Evolutionary conservation across 2,797 vertebrate species (phyloP), one percentile per base, ranked within the genome.

Genomic region (Pitangus sulphuratus): DNA sequence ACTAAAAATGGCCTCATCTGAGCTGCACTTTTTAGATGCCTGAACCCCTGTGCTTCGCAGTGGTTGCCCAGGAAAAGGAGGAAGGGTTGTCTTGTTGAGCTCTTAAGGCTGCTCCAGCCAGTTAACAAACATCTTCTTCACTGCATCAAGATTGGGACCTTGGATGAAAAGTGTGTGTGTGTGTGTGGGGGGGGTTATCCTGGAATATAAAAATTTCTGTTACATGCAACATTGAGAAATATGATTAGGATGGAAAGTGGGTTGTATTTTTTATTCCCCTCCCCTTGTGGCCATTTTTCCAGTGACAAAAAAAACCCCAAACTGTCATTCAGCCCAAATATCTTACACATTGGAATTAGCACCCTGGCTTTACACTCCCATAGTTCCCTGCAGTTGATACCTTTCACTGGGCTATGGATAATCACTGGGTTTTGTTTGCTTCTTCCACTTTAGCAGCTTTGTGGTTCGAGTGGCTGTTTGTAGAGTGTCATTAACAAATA

Each of bases 351-450:
- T 83, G 74, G 50, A 81, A 60, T 78, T 74, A 72, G 39, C 53
- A 81, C 65, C 8, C 14, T 56, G 56, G 33, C 51, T 90, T 93
- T 84, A 53, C 77, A 72, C 89, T 95, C 85, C 80, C 72, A 70
- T 53, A 64, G 13, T 69, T 92, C 86, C n/a, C 37, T 70, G 82
- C 58, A 39, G 53, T 13, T 87, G 82, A 87, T 95, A 90, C 61
- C 57, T 96, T 95, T 96, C 58, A 88, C 82, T 91, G 48, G 19
- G 15, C 64, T 90, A 30, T 84, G 89, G 82, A 79, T 94, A 93
- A 91, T 87, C 66, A 40, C 42, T 48, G 66, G 0, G 1, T 51
- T 78, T 75, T 94, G 42, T 95, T 97, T 96, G 60, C 61, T 94
- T 58, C 89, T 92, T 95, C 71, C 58, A 45, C 66, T 80, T 89